Conservation (phyloP, 2,113 vertebrate genomes). For the Climacteris rufus region DNA sequence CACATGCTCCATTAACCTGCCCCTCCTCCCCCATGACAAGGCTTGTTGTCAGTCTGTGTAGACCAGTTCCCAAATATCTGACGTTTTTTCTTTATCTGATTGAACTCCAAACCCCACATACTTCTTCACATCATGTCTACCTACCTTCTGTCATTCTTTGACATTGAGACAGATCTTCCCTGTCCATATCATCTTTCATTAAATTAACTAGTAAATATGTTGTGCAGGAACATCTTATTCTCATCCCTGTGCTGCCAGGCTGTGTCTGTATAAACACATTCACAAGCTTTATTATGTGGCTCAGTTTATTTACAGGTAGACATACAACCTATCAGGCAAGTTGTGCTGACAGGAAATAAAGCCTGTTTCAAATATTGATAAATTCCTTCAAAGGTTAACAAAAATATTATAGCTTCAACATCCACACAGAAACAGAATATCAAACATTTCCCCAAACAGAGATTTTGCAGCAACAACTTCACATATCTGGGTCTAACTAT, state of each 20-base stretch:
- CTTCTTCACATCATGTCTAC: neutral
- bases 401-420: neutral
- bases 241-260: neutral
- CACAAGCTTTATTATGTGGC: neutral
- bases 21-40: neutral
- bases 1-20: neutral
- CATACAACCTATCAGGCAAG: neutral
- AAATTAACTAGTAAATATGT: neutral
- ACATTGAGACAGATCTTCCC: neutral
- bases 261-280: neutral
- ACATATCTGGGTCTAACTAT: neutral
- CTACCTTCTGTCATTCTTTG: neutral
- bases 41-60: neutral
- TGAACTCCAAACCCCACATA: neutral
- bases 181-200: neutral
- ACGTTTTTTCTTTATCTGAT: neutral
- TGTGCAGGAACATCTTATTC: neutral
- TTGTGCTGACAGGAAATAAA: neutral
- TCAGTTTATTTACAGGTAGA: neutral
- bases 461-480: neutral
- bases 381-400: neutral
- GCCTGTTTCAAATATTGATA: neutral
- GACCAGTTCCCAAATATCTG: neutral
- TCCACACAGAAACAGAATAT: neutral
- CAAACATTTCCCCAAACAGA: neutral